Evolutionary conservation across 1,140 invertebrate genomes (phyloP).

Genomic region (silkworm (Bombyx mori)): DNA sequence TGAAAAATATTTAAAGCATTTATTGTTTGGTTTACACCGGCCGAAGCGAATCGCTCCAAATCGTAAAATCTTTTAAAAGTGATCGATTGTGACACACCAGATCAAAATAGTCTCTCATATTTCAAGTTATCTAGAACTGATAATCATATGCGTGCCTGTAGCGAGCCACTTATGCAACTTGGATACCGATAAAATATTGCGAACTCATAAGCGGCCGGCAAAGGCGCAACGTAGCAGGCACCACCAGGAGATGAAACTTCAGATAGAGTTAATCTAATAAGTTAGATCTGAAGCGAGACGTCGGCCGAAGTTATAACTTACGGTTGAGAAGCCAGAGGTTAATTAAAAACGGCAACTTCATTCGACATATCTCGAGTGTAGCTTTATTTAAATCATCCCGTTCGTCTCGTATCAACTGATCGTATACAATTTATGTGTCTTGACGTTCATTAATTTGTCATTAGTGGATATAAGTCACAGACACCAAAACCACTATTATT

Average conservation of each 20-base stretch:
- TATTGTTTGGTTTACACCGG: slow-evolving; percentile 33
- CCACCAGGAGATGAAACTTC: slow-evolving; percentile 44
- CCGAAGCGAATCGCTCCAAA: slow-evolving; percentile 33
- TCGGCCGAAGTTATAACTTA: slow-evolving; percentile 62
- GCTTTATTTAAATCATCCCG: slow-evolving; percentile 45
- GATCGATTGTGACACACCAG: slow-evolving; percentile 3
- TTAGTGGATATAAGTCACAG: no score
- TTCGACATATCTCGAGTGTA: slow-evolving; percentile 54
- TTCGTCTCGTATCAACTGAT: slow-evolving; percentile 43
- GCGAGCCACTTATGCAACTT: slow-evolving; percentile 48
- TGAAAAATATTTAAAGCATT: slow-evolving; percentile 51
- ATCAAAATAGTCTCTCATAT: slow-evolving; percentile 37
- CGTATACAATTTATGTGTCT: slow-evolving; percentile 6
- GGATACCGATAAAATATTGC: slow-evolving; percentile 52
- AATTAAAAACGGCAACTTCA: slow-evolving; percentile 71
- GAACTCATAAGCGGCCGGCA: slow-evolving; percentile 35
- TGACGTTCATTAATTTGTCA: no score
- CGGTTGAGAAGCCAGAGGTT: slow-evolving; percentile 64
- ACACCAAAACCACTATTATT: no score
- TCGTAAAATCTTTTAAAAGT: slow-evolving; percentile 5
- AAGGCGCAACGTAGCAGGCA: slow-evolving; percentile 25
- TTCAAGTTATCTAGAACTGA: slow-evolving; percentile 35
- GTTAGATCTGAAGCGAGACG: slow-evolving; percentile 62
- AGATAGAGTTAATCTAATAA: slow-evolving; percentile 69
- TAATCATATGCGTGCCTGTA: slow-evolving; percentile 40